phyloP scores from a whole-genome alignment of 2,113 vertebrate species.

The Pseudois nayaur region DNA sequence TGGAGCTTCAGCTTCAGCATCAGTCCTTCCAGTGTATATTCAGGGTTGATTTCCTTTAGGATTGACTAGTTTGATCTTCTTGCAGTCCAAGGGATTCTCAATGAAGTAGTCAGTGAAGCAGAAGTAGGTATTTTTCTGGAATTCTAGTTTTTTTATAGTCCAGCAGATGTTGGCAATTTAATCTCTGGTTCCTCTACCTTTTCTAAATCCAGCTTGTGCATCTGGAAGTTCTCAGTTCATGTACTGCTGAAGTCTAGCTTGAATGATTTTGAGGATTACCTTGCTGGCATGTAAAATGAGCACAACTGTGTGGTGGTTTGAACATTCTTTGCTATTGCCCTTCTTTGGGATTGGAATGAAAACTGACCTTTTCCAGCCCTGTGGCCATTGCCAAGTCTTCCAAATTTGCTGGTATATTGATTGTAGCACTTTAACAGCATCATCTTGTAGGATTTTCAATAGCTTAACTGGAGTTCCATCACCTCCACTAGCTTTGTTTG shows the following conservation, averaged over 20 bases:
- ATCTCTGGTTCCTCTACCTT: neutral
- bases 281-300: neutral
- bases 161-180: neutral
- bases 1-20: neutral
- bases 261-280: neutral
- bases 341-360: neutral
- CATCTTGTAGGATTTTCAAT: neutral
- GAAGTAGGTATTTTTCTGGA: neutral
- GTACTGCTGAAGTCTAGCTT: neutral
- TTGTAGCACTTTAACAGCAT: neutral
- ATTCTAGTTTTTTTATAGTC: neutral
- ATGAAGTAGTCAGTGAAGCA: neutral
- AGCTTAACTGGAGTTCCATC: neutral
- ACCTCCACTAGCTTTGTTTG: neutral
- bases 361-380: neutral
- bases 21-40: neutral
- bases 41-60: neutral
- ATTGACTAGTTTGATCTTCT: neutral
- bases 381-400: neutral
- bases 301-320: neutral
- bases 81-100: neutral
- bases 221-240: neutral
- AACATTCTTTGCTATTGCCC: neutral
- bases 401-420: neutral
- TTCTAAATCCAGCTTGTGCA: neutral